Base-by-base conservation (phyloP, 35 echinoderm and acorn worm genomes). In the Eucidaris tribuloides region DNA sequence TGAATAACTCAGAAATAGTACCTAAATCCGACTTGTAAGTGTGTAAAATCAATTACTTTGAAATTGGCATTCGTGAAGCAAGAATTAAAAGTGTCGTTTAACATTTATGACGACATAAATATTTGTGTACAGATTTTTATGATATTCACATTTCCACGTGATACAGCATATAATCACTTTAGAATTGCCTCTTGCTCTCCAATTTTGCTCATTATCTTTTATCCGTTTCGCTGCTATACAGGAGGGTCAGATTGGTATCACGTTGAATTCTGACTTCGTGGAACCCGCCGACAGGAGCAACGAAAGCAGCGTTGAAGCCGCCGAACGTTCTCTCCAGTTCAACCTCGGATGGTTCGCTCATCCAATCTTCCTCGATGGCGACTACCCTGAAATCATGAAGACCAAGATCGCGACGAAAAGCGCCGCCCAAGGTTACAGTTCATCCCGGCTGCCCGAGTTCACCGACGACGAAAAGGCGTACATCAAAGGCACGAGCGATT, bases 381-480 rank as follows among this genome's bases (percentile, higher is more conserved):
- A 99, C 46, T 99, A 99, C 50, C 96, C 91, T 4, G 86, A 93
- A 38, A 42, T 87, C 5, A 99, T 99, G 96, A 99, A 93, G 80
- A 81, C 58, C 7, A 62, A 40, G 39, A 80, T 99, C 30, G 96
- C 45, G 32, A 33, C 29, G 19, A 99, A 99, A 70, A 99, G 96
- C 81, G 58, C 59, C 54, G 54, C 71, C 46, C 91, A 87, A 72
- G 84, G 84, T 44, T 93, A 63, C 65, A n/a, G 2, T 4, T 11
- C 78, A 19, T 90, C 90, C 3, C 76, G 96, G 2, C 79, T 99
- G 24, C 91, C 96, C 14, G 68, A 79, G 49, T 99, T 99, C 74
- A 93, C 96, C 44, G 83, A 86, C 11, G 87, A 90, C 9, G 86
- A 99, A 30, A 89, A 93, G 55, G 44, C 39, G 15, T 74, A 85